Evolutionary conservation across 2,888 invertebrate genomes (phyloP).

Genomic region (Empis livida): DNA sequence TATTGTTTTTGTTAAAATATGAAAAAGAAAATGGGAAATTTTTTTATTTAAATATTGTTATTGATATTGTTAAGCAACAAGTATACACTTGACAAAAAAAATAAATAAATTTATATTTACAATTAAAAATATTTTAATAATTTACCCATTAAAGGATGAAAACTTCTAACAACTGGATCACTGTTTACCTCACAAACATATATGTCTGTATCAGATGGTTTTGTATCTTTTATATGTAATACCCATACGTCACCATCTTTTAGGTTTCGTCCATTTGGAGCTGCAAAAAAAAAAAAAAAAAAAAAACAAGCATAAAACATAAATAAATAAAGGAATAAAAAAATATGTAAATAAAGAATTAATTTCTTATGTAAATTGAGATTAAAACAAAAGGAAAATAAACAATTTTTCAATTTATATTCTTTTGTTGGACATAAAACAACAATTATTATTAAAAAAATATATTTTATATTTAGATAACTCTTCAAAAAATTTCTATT

Average conservation of each 20-base stretch:
- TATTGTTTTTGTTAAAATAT: background rate
- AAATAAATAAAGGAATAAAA: too few relatives aligned
- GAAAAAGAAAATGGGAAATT: background rate
- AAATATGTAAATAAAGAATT: too few relatives aligned
- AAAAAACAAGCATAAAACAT: too few relatives aligned
- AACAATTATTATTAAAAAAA: too few relatives aligned
- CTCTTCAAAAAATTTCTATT: too few relatives aligned
- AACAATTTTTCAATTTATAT: too few relatives aligned
- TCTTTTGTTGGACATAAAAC: too few relatives aligned
- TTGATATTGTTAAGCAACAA: background rate
- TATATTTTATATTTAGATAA: too few relatives aligned
- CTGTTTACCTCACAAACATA: conserved; percentile 77
- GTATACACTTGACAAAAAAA: background rate
- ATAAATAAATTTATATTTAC: background rate
- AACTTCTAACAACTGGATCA: conserved; percentile 62
- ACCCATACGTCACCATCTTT: conserved; percentile 77
- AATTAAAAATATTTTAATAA: conserved; percentile 7
- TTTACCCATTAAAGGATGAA: conserved; percentile 64
- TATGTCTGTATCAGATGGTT: conserved; percentile 57
- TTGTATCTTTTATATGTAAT: conserved; percentile 57
- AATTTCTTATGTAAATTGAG: too few relatives aligned
- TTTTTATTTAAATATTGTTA: background rate
- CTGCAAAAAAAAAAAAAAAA: too few relatives aligned
- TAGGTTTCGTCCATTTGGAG: conserved; percentile 27
- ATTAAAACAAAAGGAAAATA: too few relatives aligned